Evolutionary conservation across 2,888 invertebrate species (phyloP).

Genomic region (Oscheius sp.): DNA sequence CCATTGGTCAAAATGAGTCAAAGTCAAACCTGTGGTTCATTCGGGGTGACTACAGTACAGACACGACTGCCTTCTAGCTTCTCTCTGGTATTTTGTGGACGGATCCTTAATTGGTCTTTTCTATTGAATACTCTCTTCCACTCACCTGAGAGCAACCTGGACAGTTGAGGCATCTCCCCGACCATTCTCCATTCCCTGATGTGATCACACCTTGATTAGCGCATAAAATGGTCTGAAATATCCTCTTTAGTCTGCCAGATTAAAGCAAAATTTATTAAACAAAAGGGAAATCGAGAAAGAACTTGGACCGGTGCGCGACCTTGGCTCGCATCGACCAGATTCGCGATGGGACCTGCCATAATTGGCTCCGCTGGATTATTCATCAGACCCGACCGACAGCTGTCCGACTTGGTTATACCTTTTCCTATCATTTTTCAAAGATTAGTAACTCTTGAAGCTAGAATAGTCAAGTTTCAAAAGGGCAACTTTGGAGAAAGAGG

Average conservation of each 20-base stretch:
- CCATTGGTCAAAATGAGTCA: background rate
- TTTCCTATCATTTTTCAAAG: background rate
- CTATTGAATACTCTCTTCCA: background rate
- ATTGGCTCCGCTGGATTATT: constrained; percentile 22
- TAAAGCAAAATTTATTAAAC: background rate
- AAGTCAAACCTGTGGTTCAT: constrained; percentile 81
- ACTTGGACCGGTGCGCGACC: constrained; percentile 1
- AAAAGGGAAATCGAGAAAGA: background rate
- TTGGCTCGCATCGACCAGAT: constrained; percentile 16
- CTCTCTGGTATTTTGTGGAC: constrained; percentile 92
- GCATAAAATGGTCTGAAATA: constrained; percentile 7
- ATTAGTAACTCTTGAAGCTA: too few relatives aligned
- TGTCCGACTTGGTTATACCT: background rate
- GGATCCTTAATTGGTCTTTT: constrained; percentile 81
- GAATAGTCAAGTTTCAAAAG: too few relatives aligned
- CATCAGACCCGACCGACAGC: background rate
- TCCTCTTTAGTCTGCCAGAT: background rate
- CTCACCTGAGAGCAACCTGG: constrained; percentile 35
- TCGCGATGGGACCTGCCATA: constrained; percentile 19
- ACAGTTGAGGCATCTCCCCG: constrained; percentile 25
- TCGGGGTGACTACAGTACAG: constrained; percentile 88
- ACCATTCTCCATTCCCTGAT: constrained; percentile 10
- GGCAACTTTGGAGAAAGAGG: too few relatives aligned
- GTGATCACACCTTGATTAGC: background rate
- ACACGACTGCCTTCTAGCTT: constrained; percentile 93